Evolutionary conservation across 2,113 vertebrate species (phyloP), one percentile per base, ranked within the genome.

Genomic region (Myotis lucifugus): DNA sequence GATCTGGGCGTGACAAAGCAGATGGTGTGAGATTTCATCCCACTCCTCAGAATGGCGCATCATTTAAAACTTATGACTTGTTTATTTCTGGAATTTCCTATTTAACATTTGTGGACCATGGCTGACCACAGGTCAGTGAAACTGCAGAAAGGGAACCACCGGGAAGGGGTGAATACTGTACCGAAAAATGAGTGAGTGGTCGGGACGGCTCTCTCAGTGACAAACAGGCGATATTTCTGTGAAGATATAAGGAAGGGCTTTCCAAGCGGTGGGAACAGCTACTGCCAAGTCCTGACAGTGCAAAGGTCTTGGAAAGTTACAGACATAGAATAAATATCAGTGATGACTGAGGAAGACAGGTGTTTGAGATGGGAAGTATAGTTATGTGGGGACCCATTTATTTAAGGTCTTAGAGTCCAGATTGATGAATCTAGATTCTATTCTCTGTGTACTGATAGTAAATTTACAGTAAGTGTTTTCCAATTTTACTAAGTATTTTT

Each of bases 401-500:
- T 32, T 3, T 19, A 91, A 48, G 14, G 37, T 3, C 0, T 50
- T 29, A 84, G 56, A 52, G 50, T 82, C 61, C 25, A 87, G 32
- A 15, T 72, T 72, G 34, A 92, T 84, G 34, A 93, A 87, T 93
- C 59, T 92, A 25, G 15, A 90, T 74, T 91, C 78, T 64, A 79
- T 85, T 87, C 40, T 94, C 64, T 29, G 52, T 81, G 52, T 89
- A 15, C 34, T 87, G 72, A 85, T 9, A 64, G n/a, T 54, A 91
- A 96, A 93, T 82, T 70, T 89, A 87, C 83, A 87, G 82, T 59
- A 72, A 27, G 3, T 54, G 70, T 90, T 91, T 94, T 32, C 66
- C 48, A 87, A 61, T 82, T 87, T 96, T 93, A 94, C 78, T 59
- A 89, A 67, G 32, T 77, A 82, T 69, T 93, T 72, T 90, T 84